Evolutionary conservation across 2,888 invertebrate genomes (phyloP).

Genomic region (Epinotia nisella): DNA sequence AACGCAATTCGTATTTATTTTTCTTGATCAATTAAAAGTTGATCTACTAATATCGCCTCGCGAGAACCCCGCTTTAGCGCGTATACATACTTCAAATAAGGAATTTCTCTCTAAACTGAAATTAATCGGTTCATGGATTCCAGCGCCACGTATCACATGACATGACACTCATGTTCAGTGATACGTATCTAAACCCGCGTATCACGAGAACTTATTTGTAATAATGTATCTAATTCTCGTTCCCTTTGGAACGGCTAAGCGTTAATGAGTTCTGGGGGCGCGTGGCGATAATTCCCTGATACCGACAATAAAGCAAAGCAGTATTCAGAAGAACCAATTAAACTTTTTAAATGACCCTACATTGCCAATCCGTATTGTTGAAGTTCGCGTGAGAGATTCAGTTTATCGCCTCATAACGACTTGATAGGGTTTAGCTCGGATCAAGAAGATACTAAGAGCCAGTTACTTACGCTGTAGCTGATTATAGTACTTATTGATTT

Average conservation of each 20-base stretch:
- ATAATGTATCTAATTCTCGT: not conserved
- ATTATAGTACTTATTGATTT: not conserved
- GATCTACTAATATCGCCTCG: too few species aligned
- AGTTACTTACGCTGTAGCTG: not conserved
- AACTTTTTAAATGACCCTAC: constrained; percentile 36
- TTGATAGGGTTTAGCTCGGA: not conserved
- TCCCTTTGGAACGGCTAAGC: not conserved
- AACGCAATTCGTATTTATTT: too few species aligned
- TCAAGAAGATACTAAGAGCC: not conserved
- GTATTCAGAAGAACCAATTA: constrained; percentile 26
- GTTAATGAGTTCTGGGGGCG: constrained; percentile 8
- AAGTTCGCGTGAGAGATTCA: constrained; percentile 21
- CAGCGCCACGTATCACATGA: not conserved
- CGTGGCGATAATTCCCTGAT: not conserved
- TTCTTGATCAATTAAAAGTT: too few species aligned
- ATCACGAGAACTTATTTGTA: not conserved
- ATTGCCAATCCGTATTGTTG: constrained; percentile 15
- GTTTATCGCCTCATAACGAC: constrained; percentile 25
- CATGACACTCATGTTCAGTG: not conserved
- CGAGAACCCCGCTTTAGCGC: too few species aligned
- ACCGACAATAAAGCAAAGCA: constrained; percentile 4
- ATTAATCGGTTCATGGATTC: not conserved
- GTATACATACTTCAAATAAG: not conserved
- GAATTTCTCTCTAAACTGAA: not conserved
- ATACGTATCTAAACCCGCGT: not conserved